Conservation (phyloP, 2,888 invertebrate genomes). For the Microctonus aethiopoides region DNA sequence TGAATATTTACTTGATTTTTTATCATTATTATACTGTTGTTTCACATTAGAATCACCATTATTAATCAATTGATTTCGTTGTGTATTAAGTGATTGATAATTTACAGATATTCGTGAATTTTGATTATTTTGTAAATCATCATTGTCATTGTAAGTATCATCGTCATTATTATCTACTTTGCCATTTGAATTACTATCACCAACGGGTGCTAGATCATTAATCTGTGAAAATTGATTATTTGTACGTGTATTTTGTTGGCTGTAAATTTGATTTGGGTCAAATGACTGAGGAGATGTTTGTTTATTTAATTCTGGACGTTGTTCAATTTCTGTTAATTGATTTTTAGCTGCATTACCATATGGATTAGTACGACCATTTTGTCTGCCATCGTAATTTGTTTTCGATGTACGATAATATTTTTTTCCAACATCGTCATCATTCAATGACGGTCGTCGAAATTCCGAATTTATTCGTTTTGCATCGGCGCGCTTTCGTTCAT, state of each 20-base stretch:
- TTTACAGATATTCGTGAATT: slow-evolving; percentile 35
- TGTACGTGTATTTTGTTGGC: slow-evolving; percentile 25
- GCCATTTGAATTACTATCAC: slow-evolving; percentile 32
- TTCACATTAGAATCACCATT: slow-evolving; percentile 42
- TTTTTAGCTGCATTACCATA: slow-evolving; percentile 51
- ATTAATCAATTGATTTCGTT: slow-evolving; percentile 49
- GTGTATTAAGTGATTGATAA: slow-evolving; percentile 45
- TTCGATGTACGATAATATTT: slow-evolving; percentile 50
- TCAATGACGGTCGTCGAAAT: slow-evolving; percentile 55
- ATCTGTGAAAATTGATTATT: slow-evolving; percentile 41
- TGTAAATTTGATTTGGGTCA: slow-evolving; percentile 48
- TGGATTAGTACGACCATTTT: slow-evolving; percentile 60
- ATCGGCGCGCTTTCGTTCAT: slow-evolving; percentile 70
- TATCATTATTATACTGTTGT: slow-evolving; percentile 49
- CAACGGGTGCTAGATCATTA: slow-evolving; percentile 39
- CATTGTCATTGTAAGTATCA: slow-evolving; percentile 32
- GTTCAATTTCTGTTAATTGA: slow-evolving; percentile 45
- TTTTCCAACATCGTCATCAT: slow-evolving; percentile 36
- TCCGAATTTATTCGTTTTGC: slow-evolving; percentile 62
- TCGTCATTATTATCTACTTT: slow-evolving; percentile 28
- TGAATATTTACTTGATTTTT: slow-evolving; percentile 39
- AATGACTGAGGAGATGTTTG: slow-evolving; percentile 44
- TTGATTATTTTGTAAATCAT: slow-evolving; percentile 36
- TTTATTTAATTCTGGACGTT: slow-evolving; percentile 44
- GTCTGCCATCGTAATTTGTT: slow-evolving; percentile 57